A percentile compares a stretch with the other conserved stretches of the same genome.
phyloP scores from a whole-genome alignment of 2,113 vertebrate species.

The Corydoras sp. region DNA sequence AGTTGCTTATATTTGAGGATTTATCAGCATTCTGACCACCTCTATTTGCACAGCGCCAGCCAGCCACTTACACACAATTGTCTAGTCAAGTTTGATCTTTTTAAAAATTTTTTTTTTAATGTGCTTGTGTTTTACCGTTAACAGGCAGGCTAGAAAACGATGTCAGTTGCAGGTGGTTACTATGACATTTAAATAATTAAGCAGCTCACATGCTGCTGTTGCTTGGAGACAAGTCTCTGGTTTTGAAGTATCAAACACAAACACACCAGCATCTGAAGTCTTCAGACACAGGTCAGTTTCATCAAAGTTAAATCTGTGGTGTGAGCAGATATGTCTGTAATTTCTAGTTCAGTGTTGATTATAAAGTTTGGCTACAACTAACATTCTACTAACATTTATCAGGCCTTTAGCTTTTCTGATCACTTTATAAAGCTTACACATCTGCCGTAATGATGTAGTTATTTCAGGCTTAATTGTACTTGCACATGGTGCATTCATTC shows the following conservation, averaged over 20 bases:
- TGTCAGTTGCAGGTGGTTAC: constrained; percentile 14
- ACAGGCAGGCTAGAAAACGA: not conserved
- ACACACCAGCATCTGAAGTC: not conserved
- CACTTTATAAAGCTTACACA: too few species aligned
- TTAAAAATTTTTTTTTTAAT: too few species aligned
- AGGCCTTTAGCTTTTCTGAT: too few species aligned
- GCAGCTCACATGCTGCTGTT: constrained; percentile 36
- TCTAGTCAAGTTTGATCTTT: not conserved
- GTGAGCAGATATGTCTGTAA: too few species aligned
- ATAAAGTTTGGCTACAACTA: too few species aligned
- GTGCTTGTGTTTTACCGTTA: not conserved
- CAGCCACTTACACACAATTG: not conserved
- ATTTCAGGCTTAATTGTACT: too few species aligned
- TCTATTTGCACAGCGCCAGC: not conserved
- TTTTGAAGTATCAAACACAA: constrained; percentile 21
- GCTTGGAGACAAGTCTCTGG: constrained; percentile 46
- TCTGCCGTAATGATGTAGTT: too few species aligned
- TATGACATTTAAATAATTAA: constrained; percentile 41
- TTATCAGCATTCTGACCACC: not conserved
- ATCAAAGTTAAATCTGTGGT: too few species aligned
- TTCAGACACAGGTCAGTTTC: not conserved
- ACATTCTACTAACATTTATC: too few species aligned
- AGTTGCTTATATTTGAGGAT: too few species aligned
- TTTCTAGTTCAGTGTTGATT: too few species aligned
- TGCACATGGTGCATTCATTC: too few species aligned